Evolutionary conservation across 2,888 invertebrate species (phyloP).

Genomic region (Pyrocoelia pectoralis): DNA sequence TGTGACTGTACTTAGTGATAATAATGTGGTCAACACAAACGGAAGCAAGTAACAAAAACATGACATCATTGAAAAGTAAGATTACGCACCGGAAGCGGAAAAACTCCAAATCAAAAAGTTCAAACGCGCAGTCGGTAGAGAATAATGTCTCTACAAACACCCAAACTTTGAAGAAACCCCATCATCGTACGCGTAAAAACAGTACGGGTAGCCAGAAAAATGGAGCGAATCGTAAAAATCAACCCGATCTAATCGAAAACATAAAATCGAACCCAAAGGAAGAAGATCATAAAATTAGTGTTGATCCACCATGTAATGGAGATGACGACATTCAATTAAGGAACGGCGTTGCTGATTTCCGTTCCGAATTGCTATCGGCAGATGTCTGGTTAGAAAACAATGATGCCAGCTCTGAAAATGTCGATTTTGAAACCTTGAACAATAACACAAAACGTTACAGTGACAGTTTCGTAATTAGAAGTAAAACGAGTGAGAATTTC

Average conservation of each 20-base stretch:
- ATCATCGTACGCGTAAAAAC: slow-evolving; percentile 22
- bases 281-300: slow-evolving; percentile 19
- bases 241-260: slow-evolving; percentile 36
- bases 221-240: slow-evolving; percentile 6
- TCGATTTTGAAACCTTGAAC: slow-evolving; percentile 29
- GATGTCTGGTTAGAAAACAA: slow-evolving; percentile 22
- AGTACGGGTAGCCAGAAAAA: slow-evolving; percentile 23
- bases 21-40: slow-evolving; percentile 59
- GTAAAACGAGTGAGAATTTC: slow-evolving; percentile 36
- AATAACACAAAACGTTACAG: slow-evolving; percentile 53
- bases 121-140: slow-evolving; percentile 38
- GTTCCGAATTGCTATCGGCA: slow-evolving; percentile 19
- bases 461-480: slow-evolving; percentile 56
- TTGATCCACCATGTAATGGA: slow-evolving; percentile 18
- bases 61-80: slow-evolving; percentile 58
- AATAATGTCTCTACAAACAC: slow-evolving; percentile 24
- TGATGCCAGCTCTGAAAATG: slow-evolving; percentile 8
- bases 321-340: slow-evolving; percentile 30
- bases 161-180: slow-evolving; percentile 23
- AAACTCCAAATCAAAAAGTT: slow-evolving; percentile 47
- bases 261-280: slow-evolving; percentile 18
- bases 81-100: slow-evolving; percentile 58
- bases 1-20: slow-evolving; percentile 35
- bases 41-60: slow-evolving; percentile 53
- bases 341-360: slow-evolving; percentile 26